A percentile compares a stretch with the other conserved stretches of the same genome.
Evolutionary conservation across 2,888 invertebrate genomes (phyloP).

Genomic region (Lymantria dispar): DNA sequence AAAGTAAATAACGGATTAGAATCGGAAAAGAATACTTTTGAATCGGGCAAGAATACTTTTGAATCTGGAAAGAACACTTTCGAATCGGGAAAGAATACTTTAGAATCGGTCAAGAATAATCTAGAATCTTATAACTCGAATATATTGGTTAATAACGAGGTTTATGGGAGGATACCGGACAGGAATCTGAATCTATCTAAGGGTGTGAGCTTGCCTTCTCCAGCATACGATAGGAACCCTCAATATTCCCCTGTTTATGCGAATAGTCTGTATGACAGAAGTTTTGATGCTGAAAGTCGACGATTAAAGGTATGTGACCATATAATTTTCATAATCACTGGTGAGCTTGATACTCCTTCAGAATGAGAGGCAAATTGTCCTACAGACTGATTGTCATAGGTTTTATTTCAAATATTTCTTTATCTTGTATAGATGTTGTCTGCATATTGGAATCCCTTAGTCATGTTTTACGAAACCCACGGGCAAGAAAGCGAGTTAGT

Average conservation of each 20-base stretch:
- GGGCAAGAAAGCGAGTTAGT: too few relatives aligned
- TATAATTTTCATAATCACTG: too few relatives aligned
- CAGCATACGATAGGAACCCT: constrained; percentile 64
- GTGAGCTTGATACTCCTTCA: too few relatives aligned
- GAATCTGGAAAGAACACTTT: constrained; percentile 23
- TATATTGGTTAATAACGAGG: constrained; percentile 23
- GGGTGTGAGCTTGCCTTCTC: constrained; percentile 29
- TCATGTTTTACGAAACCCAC: too few relatives aligned
- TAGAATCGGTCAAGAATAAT: constrained; percentile 30
- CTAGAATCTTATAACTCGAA: constrained; percentile 29
- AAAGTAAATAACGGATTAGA: constrained; percentile 14
- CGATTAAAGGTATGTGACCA: constrained; percentile 59
- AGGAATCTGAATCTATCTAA: constrained; percentile 22
- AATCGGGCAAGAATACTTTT: constrained; percentile 21
- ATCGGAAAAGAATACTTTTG: constrained; percentile 21
- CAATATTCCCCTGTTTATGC: constrained; percentile 70
- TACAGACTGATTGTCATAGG: too few relatives aligned
- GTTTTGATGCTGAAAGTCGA: constrained; percentile 69
- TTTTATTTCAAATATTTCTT: too few relatives aligned
- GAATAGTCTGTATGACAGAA: constrained; percentile 58
- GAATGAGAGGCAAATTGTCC: too few relatives aligned
- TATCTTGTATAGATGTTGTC: too few relatives aligned
- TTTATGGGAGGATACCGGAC: constrained; percentile 29
- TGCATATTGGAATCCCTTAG: too few relatives aligned
- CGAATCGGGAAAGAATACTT: constrained; percentile 23